Base-by-base conservation (phyloP, 2,797 vertebrate species). In the Lacerta viridis region DNA sequence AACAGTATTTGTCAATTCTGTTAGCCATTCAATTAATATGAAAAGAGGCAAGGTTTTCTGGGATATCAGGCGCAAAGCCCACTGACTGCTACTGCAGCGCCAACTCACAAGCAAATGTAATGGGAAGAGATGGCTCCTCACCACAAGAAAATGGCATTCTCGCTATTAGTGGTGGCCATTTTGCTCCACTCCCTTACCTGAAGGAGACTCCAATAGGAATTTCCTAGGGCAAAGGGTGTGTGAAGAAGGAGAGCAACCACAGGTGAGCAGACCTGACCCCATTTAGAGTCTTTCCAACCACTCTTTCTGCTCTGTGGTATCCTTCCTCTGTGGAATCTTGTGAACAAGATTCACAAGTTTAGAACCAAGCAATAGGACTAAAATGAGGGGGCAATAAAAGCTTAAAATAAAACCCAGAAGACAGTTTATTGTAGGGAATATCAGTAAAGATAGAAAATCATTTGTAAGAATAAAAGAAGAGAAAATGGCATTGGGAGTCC, bases 381-480 rank as follows among this genome's bases (percentile, higher is more conserved):
- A 20, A 20, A 10, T 43, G 6, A 43, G 61, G 25, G 50, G 80
- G 39, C 7, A 83, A 69, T 46, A 39, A 27, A 27, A n/a, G 7
- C 39, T 68, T 83, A n/a, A 36, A 81, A 81, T 66, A 66, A 81
- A 72, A 83, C 6, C 20, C 43, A 83, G 82, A 72, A 55, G 4
- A 83, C 18, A 25, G 27, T n/a, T 68, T 68, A 46, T 66, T 41
- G 13, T 18, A 43, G 3, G 61, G 36, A 82, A 68, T 82, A 27
- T 43, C 4, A 15, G 50, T 27, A 83, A 29, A 69, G 39, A 69
- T 7, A 83, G 13, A 83, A 43, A 18, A 15, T 3, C 7, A 11
- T 61, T 80, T 77, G 33, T 66, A 41, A 27, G 25, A n/a, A 43
- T 10, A 46, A 18, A 17, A 82, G 23, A 41, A 25, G 4, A 33